Evolutionary conservation across 2,113 vertebrate genomes (phyloP), one percentile per base, ranked within the genome.

Genomic region (Vanacampus margaritifer): DNA sequence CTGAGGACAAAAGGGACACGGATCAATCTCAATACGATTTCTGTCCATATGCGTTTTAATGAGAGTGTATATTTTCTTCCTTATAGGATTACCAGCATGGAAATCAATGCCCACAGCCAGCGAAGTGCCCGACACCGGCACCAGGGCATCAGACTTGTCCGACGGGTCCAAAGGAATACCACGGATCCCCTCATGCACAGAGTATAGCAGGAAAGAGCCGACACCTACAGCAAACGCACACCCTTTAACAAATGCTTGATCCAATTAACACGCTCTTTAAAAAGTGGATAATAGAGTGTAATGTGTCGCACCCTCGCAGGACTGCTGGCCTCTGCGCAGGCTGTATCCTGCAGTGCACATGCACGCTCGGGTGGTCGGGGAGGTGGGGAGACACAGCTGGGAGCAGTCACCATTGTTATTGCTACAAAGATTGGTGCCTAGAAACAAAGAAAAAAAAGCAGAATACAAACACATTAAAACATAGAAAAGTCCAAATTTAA

Each of bases 291-390:
- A 58, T 50, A 45, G 13, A 11, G 14, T 4, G 23, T 43, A 24
- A 62, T 4, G 23, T 12, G 60, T 2, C 43, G 26, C 46, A 98
- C 97, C 97, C 81, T 98, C 97, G 0, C 96, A 98, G 61, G 96
- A 97, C 88, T 95, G 95, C 76, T 98, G 94, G 17, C 93, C 97
- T 0, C 89, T 95, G 79, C 90, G 95, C 63, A 99, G 92, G 87
- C 96, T 99, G 87, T 98, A 99, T 54, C 97, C 97, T 0, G 97
- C 97, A 0, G 97, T 99, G 88, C 97, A 99, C 96, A 98, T 98
- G 86, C 97, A 99, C 75, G 96, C 91, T 14, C 94, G 92, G 24
- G 93, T 92, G 5, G 80, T 91, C 10, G 89, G 91, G 0, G 97
- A 98, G 0, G 95, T 98, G 72, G 96, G 96, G 6, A 99, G 94